Conservation (phyloP, 1,140 invertebrate species). For the Drosophila bocki region DNA sequence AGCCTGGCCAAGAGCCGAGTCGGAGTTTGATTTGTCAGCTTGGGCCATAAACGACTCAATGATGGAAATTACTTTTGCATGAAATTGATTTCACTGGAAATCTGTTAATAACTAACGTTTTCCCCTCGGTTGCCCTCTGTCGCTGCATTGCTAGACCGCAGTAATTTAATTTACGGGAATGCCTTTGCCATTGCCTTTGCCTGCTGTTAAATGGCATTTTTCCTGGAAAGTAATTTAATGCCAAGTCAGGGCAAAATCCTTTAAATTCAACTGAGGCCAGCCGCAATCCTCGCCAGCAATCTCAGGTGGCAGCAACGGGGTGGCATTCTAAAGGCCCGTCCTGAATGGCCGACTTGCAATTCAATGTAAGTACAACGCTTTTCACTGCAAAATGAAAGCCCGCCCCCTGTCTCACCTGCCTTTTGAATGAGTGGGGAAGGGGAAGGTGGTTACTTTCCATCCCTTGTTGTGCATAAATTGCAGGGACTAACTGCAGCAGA, state of each 20-base stretch:
- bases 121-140: not conserved
- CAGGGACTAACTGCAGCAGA: conserved; percentile 73
- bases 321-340: conserved; percentile 47
- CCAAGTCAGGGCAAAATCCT: conserved; percentile 24
- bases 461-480: conserved; percentile 74
- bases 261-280: conserved; percentile 36
- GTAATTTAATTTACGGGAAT: conserved; percentile 45
- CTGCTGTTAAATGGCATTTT: conserved; percentile 28
- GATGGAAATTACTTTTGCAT: conserved; percentile 22
- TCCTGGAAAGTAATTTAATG: conserved; percentile 38
- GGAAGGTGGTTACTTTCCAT: conserved; percentile 5
- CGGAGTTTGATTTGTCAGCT: conserved; percentile 24
- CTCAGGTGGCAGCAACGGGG: conserved; percentile 42
- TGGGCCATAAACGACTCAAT: conserved; percentile 10
- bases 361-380: conserved; percentile 72
- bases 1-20: conserved; percentile 33
- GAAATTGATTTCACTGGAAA: conserved; percentile 44
- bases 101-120: conserved; percentile 39
- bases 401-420: conserved; percentile 1
- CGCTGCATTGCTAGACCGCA: conserved; percentile 17
- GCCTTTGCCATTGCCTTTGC: conserved; percentile 1
- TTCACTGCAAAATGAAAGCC: conserved; percentile 68
- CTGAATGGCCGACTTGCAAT: conserved; percentile 50
- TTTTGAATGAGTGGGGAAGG: not conserved
- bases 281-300: conserved; percentile 58